Conservation (phyloP, 2,888 invertebrate genomes). For the Dioctria linearis region DNA sequence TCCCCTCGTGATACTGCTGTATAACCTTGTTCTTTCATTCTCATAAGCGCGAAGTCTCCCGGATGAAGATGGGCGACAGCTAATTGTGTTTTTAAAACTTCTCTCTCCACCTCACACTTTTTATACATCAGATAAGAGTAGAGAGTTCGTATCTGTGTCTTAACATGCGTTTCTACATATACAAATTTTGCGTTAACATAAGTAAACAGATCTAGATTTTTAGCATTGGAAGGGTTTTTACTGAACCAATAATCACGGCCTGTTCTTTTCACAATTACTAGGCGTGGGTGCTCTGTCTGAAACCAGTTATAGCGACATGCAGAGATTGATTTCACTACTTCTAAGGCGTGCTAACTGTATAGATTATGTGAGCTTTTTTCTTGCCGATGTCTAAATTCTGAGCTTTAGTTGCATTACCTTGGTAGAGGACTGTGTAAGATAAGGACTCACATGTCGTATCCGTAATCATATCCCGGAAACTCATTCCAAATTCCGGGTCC, state of each 20-base stretch:
- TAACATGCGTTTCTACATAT: too few relatives aligned
- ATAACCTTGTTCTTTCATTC: constrained; percentile 7
- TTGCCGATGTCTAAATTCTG: background rate
- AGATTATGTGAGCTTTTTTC: background rate
- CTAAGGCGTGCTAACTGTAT: background rate
- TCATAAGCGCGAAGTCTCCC: background rate
- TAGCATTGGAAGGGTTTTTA: too few relatives aligned
- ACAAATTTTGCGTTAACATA: too few relatives aligned
- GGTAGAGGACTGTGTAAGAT: background rate
- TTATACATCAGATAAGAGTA: background rate
- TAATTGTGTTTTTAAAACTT: background rate
- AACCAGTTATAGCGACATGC: background rate
- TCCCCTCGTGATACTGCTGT: constrained; percentile 1
- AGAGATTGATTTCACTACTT: background rate
- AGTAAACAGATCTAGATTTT: too few relatives aligned
- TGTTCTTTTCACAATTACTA: background rate
- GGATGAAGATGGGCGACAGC: background rate
- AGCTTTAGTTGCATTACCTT: constrained; percentile 1
- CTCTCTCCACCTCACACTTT: background rate
- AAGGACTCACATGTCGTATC: background rate
- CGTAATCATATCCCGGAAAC: too few relatives aligned
- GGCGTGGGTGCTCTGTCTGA: constrained; percentile 14
- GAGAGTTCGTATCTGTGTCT: too few relatives aligned
- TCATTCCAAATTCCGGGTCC: too few relatives aligned
- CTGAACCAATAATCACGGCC: too few relatives aligned